Conservation (phyloP, 1,140 invertebrate species). For the Marisa cornuarietis region DNA sequence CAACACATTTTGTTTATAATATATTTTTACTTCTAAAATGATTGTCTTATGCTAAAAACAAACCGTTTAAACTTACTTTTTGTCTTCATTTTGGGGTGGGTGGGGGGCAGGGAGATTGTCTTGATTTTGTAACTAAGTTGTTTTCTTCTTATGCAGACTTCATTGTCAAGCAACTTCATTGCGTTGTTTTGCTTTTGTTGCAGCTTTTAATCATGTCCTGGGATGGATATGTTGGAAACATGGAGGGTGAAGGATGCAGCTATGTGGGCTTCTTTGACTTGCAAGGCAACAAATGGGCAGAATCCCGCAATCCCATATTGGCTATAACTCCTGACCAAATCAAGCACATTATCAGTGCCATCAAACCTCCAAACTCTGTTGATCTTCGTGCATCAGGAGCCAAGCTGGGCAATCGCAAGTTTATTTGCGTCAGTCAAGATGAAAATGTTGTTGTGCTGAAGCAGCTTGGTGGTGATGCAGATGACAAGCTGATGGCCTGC, state of each 20-base stretch:
- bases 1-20: no score
- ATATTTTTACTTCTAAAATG: no score
- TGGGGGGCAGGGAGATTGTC: no score
- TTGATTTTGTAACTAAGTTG: no score
- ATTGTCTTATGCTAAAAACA: no score
- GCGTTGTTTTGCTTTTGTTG: no score
- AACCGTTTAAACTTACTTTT: no score
- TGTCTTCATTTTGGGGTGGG: no score
- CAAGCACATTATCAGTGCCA: not conserved
- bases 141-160: no score
- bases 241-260: conserved; percentile 19
- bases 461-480: conserved; percentile 4
- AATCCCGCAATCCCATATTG: not conserved
- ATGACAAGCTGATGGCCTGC: conserved; percentile 19
- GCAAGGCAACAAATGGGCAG: conserved; percentile 20
- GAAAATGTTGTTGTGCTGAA: conserved; percentile 6
- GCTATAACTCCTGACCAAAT: not conserved
- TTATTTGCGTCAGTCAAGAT: not conserved
- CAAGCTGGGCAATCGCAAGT: conserved; percentile 13
- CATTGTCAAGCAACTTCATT: no score
- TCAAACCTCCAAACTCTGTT: not conserved
- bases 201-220: conserved; percentile 19
- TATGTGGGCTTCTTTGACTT: conserved; percentile 18
- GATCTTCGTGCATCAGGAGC: not conserved
- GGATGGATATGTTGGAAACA: conserved; percentile 17